These are phyloP conservation scores for Rhea pennata DNA, from an alignment of 2,113 vertebrate species.

Conservation along the genomic window DNA sequence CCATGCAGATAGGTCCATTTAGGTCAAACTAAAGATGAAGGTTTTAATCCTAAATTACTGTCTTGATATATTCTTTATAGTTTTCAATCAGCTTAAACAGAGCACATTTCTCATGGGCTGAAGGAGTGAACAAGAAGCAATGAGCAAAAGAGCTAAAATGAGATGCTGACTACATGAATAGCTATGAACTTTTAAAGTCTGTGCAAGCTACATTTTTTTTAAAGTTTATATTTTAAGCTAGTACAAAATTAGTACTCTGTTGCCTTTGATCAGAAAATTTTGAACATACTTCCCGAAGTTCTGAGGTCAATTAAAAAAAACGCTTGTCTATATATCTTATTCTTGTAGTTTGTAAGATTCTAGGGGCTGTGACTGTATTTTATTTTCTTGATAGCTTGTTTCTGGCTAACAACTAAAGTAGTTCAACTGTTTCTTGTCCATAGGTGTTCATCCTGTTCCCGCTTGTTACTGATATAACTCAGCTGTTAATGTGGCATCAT, in stretches of 20 bases:
- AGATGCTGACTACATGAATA: not conserved
- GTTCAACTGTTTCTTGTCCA: not conserved
- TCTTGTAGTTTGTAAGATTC: not conserved
- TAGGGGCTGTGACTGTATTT: not conserved
- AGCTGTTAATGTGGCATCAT: no score
- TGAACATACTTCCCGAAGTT: not conserved
- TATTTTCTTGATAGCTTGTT: not conserved
- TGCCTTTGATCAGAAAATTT: not conserved
- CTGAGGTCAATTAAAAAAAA: not conserved
- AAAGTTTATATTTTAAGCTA: not conserved
- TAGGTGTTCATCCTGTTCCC: not conserved
- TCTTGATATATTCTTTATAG: not conserved
- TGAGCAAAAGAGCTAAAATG: not conserved
- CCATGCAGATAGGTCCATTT: not conserved
- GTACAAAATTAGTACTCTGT: not conserved
- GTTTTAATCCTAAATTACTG: not conserved
- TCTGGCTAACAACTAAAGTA: not conserved
- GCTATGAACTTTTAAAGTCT: not conserved
- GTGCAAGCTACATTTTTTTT: not conserved
- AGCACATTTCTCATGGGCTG: not conserved
- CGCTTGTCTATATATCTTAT: not conserved
- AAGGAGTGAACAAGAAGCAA: not conserved
- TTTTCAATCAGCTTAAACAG: not conserved
- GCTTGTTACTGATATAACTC: not conserved
- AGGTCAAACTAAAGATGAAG: not conserved